Evolutionary conservation across 92 coral and sea anemone genomes (phyloP), one percentile per base, ranked within the genome.

Genomic region (Plumapathes pennacea): DNA sequence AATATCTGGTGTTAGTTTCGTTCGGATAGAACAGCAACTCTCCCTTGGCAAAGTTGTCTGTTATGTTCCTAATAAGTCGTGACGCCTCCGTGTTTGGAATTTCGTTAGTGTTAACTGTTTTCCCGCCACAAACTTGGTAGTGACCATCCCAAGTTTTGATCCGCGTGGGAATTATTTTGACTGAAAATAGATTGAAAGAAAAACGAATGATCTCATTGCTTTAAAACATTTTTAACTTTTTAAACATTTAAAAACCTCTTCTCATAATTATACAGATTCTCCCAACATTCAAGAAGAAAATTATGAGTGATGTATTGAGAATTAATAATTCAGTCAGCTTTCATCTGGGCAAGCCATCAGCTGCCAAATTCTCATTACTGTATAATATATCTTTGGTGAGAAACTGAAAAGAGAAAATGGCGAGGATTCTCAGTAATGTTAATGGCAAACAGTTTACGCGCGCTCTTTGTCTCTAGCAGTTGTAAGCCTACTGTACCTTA

Each of bases 21-120:
- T 42, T 49, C 24, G 31, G 50, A 9, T 47, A 19, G 7, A 56
- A 14, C 2, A 78, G 3, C 40, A 54, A 69, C 2, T 38, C 46
- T 11, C 82, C 86, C 24, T 68, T 65, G 10, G 22, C 28, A 25
- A 86, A 45, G 34, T 83, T 54, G 2, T 57, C 45, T 26, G 67
- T 59, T 18, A 73, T 76, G 71, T 68, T 49, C n/a, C 46, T 53
- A 7, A 87, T 26, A 5, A 84, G 60, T 2, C 52, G 39, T 24
- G 62, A 25, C 8, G 69, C 55, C 27, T 48, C 64, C 4, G 54
- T 54, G 50, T 72, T 78, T 57, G 54, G 32, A 21, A 42, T 53
- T n/a, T 44, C 17, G 2, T 51, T 17, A 4, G 11, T 52, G 31
- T 30, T 46, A 39, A 50, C 32, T 12, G 57, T 27, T 12, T 28